These are phyloP conservation scores for Idris sp. DNA, from an alignment of 1,140 invertebrate genomes.

Conservation along the genomic window DNA sequence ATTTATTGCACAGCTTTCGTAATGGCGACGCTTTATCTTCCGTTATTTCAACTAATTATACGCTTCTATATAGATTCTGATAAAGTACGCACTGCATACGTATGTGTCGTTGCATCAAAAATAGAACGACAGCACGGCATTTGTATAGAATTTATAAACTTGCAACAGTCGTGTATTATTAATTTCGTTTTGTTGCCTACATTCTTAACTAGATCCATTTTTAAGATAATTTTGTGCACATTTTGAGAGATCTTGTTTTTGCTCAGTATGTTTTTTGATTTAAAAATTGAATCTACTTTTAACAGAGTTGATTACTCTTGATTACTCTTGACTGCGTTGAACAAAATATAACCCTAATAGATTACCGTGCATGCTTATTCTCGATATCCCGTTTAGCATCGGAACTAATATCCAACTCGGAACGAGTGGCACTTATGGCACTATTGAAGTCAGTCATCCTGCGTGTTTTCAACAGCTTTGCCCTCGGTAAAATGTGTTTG, in stretches of 20 bases:
- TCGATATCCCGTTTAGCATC: constrained; percentile 16
- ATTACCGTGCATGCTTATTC: constrained; percentile 16
- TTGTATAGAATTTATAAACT: no score
- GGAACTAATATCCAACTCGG: constrained; percentile 41
- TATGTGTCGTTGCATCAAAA: constrained; percentile 31
- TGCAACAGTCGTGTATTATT: no score
- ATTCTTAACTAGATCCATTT: no score
- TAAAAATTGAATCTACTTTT: no score
- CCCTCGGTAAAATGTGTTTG: no score
- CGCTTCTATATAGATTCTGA: constrained; percentile 73
- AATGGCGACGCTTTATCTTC: constrained; percentile 75
- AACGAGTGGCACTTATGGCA: constrained; percentile 37
- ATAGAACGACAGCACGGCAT: no score
- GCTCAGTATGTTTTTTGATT: no score
- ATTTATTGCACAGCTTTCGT: constrained; percentile 76
- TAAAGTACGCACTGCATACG: constrained; percentile 70
- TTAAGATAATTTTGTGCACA: no score
- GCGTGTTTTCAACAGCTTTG: constrained; percentile 40
- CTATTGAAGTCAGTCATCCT: constrained; percentile 41
- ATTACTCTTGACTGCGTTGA: background rate
- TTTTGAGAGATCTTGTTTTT: no score
- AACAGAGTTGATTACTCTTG: constrained; percentile 1
- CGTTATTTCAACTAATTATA: constrained; percentile 77
- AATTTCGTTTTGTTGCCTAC: no score
- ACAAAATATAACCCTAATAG: background rate